Conservation (phyloP, 2,113 vertebrate species). For the Neolamprologus hecqui region DNA sequence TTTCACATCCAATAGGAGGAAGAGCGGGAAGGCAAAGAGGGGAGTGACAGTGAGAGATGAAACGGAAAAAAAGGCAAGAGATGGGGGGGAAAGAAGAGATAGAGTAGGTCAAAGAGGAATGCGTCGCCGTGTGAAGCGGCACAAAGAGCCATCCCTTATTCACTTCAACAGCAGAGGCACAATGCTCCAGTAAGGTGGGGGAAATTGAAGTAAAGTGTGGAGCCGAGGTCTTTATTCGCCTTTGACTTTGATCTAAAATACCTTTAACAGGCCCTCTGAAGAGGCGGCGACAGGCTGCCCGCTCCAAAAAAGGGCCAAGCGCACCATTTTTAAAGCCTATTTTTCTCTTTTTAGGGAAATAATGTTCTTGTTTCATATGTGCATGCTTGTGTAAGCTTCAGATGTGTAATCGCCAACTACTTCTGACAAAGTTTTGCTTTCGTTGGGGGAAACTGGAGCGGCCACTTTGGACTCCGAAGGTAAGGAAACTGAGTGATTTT, state of each 20-base stretch:
- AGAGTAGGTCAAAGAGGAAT: constrained; percentile 30
- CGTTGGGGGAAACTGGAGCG: neutral
- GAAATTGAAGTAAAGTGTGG: constrained; percentile 50
- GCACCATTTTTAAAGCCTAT: neutral
- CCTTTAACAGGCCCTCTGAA: constrained; percentile 41
- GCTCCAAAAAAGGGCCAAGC: neutral
- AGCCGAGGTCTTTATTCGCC: constrained; percentile 45
- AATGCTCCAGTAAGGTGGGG: constrained; percentile 29
- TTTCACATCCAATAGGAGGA: constrained; percentile 3
- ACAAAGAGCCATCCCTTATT: constrained; percentile 44
- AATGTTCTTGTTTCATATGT: constrained; percentile 1
- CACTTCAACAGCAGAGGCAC: constrained; percentile 34
- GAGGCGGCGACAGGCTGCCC: neutral
- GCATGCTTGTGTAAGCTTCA: neutral
- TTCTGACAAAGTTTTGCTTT: neutral
- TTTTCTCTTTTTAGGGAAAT: neutral
- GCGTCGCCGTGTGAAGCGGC: constrained; percentile 5
- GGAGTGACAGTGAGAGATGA: neutral
- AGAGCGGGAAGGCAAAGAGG: neutral
- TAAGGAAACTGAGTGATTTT: neutral
- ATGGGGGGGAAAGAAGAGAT: neutral
- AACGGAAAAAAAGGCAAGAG: neutral
- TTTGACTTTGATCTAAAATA: constrained; percentile 62
- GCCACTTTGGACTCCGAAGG: neutral
- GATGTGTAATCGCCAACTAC: neutral